Evolutionary conservation across 2,888 invertebrate genomes (phyloP).

Genomic region (Apotomis capreana): DNA sequence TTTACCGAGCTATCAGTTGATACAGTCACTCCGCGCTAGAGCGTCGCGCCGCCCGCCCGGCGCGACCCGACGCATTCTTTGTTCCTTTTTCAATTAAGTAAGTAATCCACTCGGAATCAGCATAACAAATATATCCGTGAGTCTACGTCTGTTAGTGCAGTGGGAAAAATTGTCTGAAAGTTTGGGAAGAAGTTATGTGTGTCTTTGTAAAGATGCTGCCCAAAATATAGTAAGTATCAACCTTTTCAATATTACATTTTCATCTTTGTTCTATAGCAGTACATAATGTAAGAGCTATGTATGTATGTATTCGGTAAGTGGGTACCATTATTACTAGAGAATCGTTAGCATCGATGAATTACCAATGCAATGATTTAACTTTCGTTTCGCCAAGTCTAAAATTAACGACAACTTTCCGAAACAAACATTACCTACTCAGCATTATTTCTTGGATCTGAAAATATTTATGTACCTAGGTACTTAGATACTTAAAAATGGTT

Average conservation of each 20-base stretch:
- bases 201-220: constrained; percentile 5
- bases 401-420: too few species aligned
- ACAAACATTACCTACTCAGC: too few species aligned
- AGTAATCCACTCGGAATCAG: not conserved
- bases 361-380: too few species aligned
- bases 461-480: too few species aligned
- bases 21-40: constrained; percentile 19
- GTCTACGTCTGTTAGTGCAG: not conserved
- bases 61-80: not conserved
- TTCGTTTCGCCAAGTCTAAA: too few species aligned
- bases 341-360: too few species aligned
- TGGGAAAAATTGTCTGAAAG: not conserved
- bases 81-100: not conserved
- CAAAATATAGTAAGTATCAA: constrained; percentile 7
- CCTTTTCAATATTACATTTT: not conserved
- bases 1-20: constrained; percentile 21
- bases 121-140: constrained; percentile 8
- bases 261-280: not conserved
- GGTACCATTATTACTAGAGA: not conserved
- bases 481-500: too few species aligned
- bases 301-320: too few species aligned
- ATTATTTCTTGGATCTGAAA: too few species aligned
- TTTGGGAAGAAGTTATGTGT: not conserved
- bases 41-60: constrained; percentile 21
- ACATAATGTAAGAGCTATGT: not conserved